A percentile compares a stretch with the other conserved stretches of the same genome.
Evolutionary conservation across 2,113 vertebrate species (phyloP).

Genomic region (Pseudopipra pipra): DNA sequence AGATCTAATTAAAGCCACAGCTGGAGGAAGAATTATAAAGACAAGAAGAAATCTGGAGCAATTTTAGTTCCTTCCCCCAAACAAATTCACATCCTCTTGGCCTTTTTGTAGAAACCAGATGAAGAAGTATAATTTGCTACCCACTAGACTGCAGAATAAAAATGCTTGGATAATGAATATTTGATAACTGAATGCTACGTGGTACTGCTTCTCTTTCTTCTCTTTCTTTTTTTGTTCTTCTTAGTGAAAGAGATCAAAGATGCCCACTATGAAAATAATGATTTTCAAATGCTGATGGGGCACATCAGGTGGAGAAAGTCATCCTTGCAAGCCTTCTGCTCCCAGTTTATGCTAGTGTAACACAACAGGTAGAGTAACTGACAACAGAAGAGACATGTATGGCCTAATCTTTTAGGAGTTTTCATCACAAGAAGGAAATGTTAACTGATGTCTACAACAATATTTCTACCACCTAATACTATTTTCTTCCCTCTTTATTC

Average conservation of each 20-base stretch:
- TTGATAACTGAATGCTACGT: background rate
- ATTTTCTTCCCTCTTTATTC: background rate
- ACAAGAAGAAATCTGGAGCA: slow-evolving; percentile 22
- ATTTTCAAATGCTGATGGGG: background rate
- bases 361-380: background rate
- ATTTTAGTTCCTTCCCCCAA: background rate
- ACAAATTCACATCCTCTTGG: background rate
- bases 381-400: background rate
- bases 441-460: background rate
- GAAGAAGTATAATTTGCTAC: slow-evolving; percentile 16
- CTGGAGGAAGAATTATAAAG: slow-evolving; percentile 15
- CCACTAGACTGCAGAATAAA: slow-evolving; percentile 18
- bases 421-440: background rate
- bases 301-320: background rate
- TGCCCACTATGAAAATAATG: background rate
- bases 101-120: background rate
- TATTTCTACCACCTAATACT: background rate
- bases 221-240: background rate
- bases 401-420: background rate
- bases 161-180: slow-evolving; percentile 9
- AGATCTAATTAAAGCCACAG: slow-evolving; percentile 41
- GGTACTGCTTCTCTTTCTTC: background rate
- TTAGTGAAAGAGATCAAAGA: background rate
- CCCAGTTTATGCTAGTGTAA: background rate
- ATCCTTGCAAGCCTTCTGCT: background rate